A percentile compares a stretch with the other conserved stretches of the same genome.
Conservation (phyloP, 2,113 vertebrate genomes). For the Festucalex cinctus region DNA sequence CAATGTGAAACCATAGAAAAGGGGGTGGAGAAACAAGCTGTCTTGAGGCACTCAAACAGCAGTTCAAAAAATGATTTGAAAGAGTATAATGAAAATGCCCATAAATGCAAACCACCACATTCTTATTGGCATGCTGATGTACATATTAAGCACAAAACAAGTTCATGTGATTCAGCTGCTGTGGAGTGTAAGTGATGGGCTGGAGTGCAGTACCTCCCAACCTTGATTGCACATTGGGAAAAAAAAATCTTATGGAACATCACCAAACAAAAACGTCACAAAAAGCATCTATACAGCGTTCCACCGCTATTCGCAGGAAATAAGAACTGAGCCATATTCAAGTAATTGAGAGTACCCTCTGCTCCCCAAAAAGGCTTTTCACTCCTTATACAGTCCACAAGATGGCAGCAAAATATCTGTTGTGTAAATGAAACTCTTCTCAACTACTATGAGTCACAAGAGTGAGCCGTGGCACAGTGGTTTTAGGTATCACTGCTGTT, state of each 20-base stretch:
- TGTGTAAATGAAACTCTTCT: no score
- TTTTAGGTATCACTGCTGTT: neutral
- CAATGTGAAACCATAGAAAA: conserved; percentile 19
- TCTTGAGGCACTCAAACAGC: neutral
- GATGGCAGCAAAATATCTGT: no score
- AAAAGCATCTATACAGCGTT: no score
- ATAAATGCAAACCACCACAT: neutral
- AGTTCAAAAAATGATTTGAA: no score
- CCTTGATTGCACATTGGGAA: neutral
- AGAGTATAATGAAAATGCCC: neutral
- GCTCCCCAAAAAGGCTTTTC: no score
- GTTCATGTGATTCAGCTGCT: neutral
- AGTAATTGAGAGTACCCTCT: neutral
- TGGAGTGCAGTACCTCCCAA: neutral
- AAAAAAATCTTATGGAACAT: neutral
- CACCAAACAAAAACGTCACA: no score
- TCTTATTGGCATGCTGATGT: neutral
- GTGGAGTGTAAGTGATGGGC: neutral
- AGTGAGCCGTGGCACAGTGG: neutral
- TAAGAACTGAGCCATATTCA: neutral
- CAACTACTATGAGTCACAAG: neutral
- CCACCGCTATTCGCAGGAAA: no score
- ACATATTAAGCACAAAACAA: neutral
- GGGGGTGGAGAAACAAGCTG: conserved; percentile 2
- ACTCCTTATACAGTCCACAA: no score